Evolutionary conservation across 2,113 vertebrate species (phyloP).

Genomic region (Gulo gulo): DNA sequence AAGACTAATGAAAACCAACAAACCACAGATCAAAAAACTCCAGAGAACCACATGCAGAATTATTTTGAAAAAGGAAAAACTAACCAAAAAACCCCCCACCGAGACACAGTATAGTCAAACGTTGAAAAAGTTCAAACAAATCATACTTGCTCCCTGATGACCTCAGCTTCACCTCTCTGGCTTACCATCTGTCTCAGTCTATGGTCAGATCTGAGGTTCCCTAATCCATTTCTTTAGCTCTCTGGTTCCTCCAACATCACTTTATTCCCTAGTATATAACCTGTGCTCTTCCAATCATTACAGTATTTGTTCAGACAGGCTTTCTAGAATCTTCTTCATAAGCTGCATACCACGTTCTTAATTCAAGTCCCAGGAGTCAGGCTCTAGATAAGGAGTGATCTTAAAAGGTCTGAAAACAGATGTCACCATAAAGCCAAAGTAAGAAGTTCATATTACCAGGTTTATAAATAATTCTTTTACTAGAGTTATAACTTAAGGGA

Average conservation of each 20-base stretch:
- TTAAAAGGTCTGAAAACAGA: conserved; percentile 7
- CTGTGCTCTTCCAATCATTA: background rate
- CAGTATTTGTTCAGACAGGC: background rate
- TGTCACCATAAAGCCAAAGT: conserved; percentile 7
- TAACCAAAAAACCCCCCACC: background rate
- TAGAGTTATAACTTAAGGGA: conserved; percentile 12
- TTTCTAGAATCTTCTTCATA: conserved; percentile 9
- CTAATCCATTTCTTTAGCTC: background rate
- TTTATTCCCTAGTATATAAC: background rate
- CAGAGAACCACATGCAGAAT: background rate
- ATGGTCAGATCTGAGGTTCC: background rate
- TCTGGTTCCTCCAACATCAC: background rate
- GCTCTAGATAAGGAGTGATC: background rate
- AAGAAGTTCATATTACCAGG: background rate
- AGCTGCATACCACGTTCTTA: background rate
- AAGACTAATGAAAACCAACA: background rate
- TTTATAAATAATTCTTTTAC: conserved; percentile 8
- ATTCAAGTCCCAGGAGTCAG: conserved; percentile 8
- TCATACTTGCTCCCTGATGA: background rate
- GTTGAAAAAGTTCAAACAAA: background rate
- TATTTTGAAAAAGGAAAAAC: background rate
- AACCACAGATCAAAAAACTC: background rate
- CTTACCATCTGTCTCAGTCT: background rate
- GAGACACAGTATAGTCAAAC: background rate
- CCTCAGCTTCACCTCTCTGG: background rate